Evolutionary conservation across 2,113 vertebrate species (phyloP), one percentile per base, ranked within the genome.

Genomic region (Dipodomys merriami): DNA sequence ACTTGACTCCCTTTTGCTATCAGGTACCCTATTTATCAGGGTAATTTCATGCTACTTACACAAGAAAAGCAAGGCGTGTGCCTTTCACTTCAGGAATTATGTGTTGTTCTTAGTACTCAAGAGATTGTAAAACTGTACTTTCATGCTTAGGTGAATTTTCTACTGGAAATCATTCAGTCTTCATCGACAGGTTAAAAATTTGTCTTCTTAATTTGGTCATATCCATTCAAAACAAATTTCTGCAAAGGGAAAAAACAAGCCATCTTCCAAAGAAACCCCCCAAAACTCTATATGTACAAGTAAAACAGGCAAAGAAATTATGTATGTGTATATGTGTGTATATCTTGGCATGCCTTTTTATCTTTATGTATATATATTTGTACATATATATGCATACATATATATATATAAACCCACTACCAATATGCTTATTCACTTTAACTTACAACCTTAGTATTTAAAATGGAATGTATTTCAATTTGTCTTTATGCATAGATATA

Each of bases 31-130:
- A 82, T 87, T 83, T 91, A 69, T 87, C 78, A 88, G 78, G 74
- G 68, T 84, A 84, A 89, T 94, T 96, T 93, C 81, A 83, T 92
- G 81, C 73, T 68, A 67, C 95, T 95, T 94, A 82, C 87, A 90
- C 78, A 91, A 83, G 80, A 91, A 92, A 91, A 49, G 67, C n/a
- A 68, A 80, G 57, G 33, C 33, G 74, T 93, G 94, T 94, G 72
- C 86, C 92, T 93, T 94, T 91, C 39, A 86, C 82, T 30, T 90
- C 30, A 89, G 92, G 76, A 69, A 49, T 83, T 88, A 39, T 7
- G 11, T 77, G 62, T 91, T 71, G n/a, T 85, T 92, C 53, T 77
- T 86, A 53, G 72, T 33, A 46, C 62, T 67, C 15, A 44, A 30
- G 27, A 89, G 83, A 89, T 78, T 46, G 22, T 86, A 78, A 92